phyloP scores from a whole-genome alignment of 2,888 invertebrate species.

The Troides helena region DNA sequence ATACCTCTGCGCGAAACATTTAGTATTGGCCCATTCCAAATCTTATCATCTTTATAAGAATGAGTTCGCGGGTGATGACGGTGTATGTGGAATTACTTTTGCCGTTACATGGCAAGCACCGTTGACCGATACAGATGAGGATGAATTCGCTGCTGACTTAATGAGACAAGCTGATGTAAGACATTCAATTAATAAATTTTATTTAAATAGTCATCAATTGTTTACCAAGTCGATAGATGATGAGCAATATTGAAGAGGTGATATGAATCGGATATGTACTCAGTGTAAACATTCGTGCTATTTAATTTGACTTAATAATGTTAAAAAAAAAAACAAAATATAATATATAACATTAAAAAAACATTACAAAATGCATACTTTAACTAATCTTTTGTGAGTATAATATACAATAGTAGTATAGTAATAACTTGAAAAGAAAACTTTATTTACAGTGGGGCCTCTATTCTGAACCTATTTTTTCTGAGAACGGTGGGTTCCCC shows the following conservation, averaged over 20 bases:
- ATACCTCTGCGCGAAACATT: constrained; percentile 58
- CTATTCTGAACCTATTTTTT: constrained; percentile 70
- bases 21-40: constrained; percentile 69
- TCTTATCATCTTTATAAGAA: constrained; percentile 56
- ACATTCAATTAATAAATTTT: not conserved
- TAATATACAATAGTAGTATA: too few relatives aligned
- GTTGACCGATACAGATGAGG: constrained; percentile 49
- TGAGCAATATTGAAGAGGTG: too few relatives aligned
- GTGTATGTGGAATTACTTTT: constrained; percentile 45
- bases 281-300: too few relatives aligned
- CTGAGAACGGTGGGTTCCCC: constrained; percentile 52
- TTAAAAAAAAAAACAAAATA: too few relatives aligned
- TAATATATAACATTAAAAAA: too few relatives aligned
- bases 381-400: too few relatives aligned
- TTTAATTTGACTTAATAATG: too few relatives aligned
- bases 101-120: constrained; percentile 50
- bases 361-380: too few relatives aligned
- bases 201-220: too few relatives aligned
- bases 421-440: too few relatives aligned
- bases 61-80: constrained; percentile 50
- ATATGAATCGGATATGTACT: too few relatives aligned
- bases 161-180: constrained; percentile 43
- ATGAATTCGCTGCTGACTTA: constrained; percentile 53
- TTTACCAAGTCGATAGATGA: too few relatives aligned
- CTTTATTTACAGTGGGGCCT: constrained; percentile 57